Conservation (phyloP, 1,140 invertebrate genomes). For the Magallana angulata region DNA sequence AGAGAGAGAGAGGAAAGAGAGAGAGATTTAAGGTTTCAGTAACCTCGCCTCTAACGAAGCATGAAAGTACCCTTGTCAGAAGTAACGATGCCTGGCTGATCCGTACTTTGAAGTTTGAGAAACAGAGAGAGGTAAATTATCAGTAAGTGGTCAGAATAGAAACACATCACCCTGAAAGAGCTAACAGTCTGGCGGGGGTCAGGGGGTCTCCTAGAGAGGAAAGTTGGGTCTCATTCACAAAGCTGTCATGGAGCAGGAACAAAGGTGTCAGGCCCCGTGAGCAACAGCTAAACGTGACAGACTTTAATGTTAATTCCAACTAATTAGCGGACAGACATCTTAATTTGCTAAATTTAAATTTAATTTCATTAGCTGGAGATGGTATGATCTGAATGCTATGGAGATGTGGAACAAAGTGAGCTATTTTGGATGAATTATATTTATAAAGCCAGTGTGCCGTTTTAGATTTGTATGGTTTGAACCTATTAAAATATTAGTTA, state of each 20-base stretch:
- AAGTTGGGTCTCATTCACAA: not conserved
- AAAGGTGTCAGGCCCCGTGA: not conserved
- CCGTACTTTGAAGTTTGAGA: conserved; percentile 6
- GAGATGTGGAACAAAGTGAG: not conserved
- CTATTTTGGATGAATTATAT: too few relatives aligned
- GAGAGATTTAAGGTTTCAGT: too few relatives aligned
- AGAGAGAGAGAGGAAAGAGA: too few relatives aligned
- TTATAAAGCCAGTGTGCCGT: too few relatives aligned
- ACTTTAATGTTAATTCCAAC: conserved; percentile 5
- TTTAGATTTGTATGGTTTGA: too few relatives aligned
- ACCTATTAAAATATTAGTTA: too few relatives aligned
- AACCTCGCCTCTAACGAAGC: not conserved
- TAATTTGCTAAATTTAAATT: conserved; percentile 36
- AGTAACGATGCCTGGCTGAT: conserved; percentile 5
- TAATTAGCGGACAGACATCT: conserved; percentile 29
- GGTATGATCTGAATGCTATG: not conserved
- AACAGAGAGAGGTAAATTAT: not conserved
- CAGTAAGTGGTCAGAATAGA: not conserved
- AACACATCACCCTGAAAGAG: not conserved
- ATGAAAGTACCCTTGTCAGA: not conserved
- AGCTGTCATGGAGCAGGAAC: not conserved
- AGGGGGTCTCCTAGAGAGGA: not conserved
- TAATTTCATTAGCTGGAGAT: not conserved
- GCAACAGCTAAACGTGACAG: conserved; percentile 7
- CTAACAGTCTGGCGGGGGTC: too few relatives aligned